Base-by-base conservation (phyloP, 2,113 vertebrate species). In the Pachyramphus minor region DNA sequence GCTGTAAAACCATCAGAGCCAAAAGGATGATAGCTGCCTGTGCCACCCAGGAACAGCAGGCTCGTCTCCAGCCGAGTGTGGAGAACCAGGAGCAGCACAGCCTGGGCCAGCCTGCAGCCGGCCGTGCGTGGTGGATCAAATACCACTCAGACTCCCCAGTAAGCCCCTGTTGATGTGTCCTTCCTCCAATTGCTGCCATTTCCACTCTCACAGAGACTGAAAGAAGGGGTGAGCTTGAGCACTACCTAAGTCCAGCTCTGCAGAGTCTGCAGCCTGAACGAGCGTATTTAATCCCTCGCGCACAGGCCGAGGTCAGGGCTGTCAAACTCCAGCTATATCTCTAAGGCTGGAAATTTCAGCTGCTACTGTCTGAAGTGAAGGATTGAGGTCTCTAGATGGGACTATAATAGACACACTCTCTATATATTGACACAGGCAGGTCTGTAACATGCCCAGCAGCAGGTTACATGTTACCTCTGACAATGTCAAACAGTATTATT, bases 401-500 rank as follows among this genome's bases (percentile, higher is more conserved):
- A 56, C 41, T 52, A 3, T 6, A 87, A 71, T 14, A 84, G 77
- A 72, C 56, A 86, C 4, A 14, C 11, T 44, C 52, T 56, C 31
- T 52, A 35, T 66, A 22, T 91, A 64, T 82, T 84, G 83, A 74
- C 73, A 91, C 2, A 72, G 42, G 47, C 33, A 64, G 30, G 39
- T 33, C 64, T 72, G 56, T 72, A 86, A 37, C 39, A 18, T 2
- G 22, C 25, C 74, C 4, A 2, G 35, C 56, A 56, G 52, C 12
- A 67, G 45, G 68, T 77, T 74, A 71, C 27, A 1, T 31, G 39
- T 55, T 92, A 42, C 33, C 12, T 85, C 75, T 85, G 67, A 76
- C 77, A 52, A 35, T 42, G 75, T 86, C 81, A 94, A 96, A 87
- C 16, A 58, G 14, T 45, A 50, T 92, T 66, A 71, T 87, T 83